Percentiles rank a stretch among this genome's conserved stretches.
Conservation (phyloP, 1,140 invertebrate species). For the Hypsibius dujardini region DNA sequence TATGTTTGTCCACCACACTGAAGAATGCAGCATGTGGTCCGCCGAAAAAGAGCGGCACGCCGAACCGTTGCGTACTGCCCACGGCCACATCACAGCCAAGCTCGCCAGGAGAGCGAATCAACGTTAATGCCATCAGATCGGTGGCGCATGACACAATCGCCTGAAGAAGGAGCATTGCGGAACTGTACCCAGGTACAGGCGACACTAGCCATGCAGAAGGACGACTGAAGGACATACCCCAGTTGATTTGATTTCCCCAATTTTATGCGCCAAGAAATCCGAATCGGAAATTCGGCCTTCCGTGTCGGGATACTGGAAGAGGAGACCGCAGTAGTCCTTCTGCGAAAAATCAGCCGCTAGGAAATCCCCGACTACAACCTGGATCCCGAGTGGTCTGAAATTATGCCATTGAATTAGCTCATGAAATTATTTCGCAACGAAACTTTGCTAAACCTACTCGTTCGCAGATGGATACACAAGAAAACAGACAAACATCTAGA, state of each 20-base stretch:
- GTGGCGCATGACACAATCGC: slow-evolving; percentile 73
- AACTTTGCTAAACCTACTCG: slow-evolving; percentile 6
- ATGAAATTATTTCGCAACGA: not conserved
- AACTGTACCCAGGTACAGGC: slow-evolving; percentile 13
- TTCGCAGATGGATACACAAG: not conserved
- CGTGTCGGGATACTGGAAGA: slow-evolving; percentile 94
- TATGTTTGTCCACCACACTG: slow-evolving; percentile 22
- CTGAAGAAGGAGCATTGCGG: slow-evolving; percentile 36
- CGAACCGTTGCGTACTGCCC: slow-evolving; percentile 21
- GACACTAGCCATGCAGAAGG: slow-evolving; percentile 10
- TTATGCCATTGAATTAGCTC: not conserved
- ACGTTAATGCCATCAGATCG: slow-evolving; percentile 66
- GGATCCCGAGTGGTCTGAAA: slow-evolving; percentile 49
- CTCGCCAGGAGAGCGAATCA: slow-evolving; percentile 55
- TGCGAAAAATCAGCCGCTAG: slow-evolving; percentile 54
- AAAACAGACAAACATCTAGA: no score
- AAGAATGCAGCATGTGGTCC: slow-evolving; percentile 24
- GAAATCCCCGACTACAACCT: slow-evolving; percentile 50
- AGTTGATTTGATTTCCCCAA: slow-evolving; percentile 60
- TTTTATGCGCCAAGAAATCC: slow-evolving; percentile 55
- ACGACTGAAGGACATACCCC: slow-evolving; percentile 45
- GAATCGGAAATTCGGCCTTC: slow-evolving; percentile 50
- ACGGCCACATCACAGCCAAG: slow-evolving; percentile 21
- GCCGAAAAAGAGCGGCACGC: slow-evolving; percentile 23
- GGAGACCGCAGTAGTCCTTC: slow-evolving; percentile 53